Percentiles rank a stretch among this genome's conserved stretches.
Evolutionary conservation across 2,113 vertebrate species (phyloP).

Genomic region (Larimichthys crocea): DNA sequence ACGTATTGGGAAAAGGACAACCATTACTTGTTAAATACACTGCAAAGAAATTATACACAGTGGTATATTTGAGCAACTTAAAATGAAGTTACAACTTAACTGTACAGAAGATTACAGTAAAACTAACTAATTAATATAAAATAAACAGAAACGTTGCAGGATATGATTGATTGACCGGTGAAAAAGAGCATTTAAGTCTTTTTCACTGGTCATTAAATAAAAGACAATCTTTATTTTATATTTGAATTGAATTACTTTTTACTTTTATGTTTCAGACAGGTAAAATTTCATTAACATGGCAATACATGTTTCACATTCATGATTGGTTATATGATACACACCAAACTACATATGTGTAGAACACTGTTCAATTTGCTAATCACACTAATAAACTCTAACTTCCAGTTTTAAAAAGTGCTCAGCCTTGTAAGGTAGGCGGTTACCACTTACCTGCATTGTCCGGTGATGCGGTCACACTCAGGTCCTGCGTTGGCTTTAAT

Average conservation of each 20-base stretch:
- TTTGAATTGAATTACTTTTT: neutral
- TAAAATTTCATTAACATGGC: neutral
- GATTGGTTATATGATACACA: neutral
- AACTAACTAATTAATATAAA: neutral
- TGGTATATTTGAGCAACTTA: neutral
- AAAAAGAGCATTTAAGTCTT: too few species aligned
- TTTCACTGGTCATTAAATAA: too few species aligned
- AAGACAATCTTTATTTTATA: neutral
- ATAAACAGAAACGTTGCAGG: neutral
- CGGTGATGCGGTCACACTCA: conserved; percentile 85
- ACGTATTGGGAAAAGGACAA: neutral
- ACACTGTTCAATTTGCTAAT: neutral
- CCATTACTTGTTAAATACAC: neutral
- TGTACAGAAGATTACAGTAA: neutral
- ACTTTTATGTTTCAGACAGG: neutral
- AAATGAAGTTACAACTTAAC: neutral
- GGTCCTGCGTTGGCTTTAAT: conserved; percentile 48
- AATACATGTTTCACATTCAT: neutral
- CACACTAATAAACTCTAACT: neutral
- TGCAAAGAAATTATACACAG: neutral
- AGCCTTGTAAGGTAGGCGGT: neutral
- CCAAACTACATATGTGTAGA: neutral
- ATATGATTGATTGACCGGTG: neutral
- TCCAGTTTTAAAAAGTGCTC: too few species aligned
- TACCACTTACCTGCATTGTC: conserved; percentile 92